Evolutionary conservation across 1,140 invertebrate genomes (phyloP), one percentile per base, ranked within the genome.

Genomic region (Nasonia vitripennis): DNA sequence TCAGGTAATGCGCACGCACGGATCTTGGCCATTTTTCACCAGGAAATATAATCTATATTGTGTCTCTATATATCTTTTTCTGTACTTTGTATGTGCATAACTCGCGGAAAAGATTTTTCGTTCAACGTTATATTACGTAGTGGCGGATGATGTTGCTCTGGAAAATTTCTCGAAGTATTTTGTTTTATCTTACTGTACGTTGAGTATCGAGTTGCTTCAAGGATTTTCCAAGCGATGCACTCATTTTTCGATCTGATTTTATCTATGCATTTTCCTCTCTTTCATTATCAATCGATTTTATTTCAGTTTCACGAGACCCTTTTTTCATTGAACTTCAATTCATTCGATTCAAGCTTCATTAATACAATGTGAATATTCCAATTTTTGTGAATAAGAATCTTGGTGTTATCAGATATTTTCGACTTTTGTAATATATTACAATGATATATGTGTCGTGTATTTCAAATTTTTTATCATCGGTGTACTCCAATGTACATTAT

Each of bases 1-100:
- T 92, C 88, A 93, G 92, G 93, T 93, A 93, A 92, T 89, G 34
- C 51, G 48, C 31, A 48, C 80, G 77, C 67, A 78, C 77, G 85
- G 77, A 68, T 83, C 85, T 86, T 74, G 51, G 5, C 77, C 75
- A 86, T 83, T 86, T 86, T 86, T 86, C 81, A 83, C 37, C 20
- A 41, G 62, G 74, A 79, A 84, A 4, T 71, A 4, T 71, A 31
- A 34, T 71, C 14, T 45, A 45, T n/a, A 83, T 62, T 34, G 17
- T 55, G 14, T 73, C 48, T 48, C 45, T 45, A 31, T 34, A 12
- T 70, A 34, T 45, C 6, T 17, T 48, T 31, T 51, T 74, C 11
- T 74, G 2, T 74, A 73, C 31, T 73, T 17, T 31, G 31, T 73
- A 73, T 34, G 23, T 41, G 67, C 34, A 68, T n/a, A n/a, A 27